Evolutionary conservation across 1,140 invertebrate genomes (phyloP).

Genomic region (Thrips palmi): DNA sequence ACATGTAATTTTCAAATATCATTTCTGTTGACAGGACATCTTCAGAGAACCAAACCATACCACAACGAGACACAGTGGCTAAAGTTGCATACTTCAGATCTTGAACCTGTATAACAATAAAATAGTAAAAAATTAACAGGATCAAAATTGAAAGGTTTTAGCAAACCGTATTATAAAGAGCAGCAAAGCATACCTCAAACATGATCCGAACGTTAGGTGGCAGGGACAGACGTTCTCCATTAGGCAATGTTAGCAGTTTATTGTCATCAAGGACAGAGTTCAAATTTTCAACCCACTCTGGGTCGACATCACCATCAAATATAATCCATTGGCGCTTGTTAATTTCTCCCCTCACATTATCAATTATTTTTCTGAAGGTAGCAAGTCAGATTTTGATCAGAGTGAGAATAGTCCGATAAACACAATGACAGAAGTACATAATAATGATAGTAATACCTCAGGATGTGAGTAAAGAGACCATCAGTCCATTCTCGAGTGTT

Average conservation of each 20-base stretch:
- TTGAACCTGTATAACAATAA: constrained; percentile 45
- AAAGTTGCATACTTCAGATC: constrained; percentile 96
- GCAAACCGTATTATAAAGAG: background rate
- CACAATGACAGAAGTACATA: background rate
- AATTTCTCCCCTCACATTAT: constrained; percentile 97
- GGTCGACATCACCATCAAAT: constrained; percentile 98
- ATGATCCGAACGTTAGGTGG: constrained; percentile 98
- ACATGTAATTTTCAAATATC: constrained; percentile 95
- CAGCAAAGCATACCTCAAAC: constrained; percentile 59
- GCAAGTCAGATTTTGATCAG: constrained; percentile 5
- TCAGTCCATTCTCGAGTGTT: constrained; percentile 99
- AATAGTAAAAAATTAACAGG: constrained; percentile 3
- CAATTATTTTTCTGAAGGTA: constrained; percentile 77
- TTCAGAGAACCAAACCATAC: constrained; percentile 98
- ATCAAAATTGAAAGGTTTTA: background rate
- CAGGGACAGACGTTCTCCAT: constrained; percentile 92
- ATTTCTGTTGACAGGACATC: constrained; percentile 96
- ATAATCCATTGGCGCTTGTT: constrained; percentile 99
- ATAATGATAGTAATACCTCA: constrained; percentile 36
- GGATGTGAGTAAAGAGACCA: constrained; percentile 94
- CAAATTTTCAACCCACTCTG: constrained; percentile 96
- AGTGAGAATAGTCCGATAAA: background rate
- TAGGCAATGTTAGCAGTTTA: constrained; percentile 92
- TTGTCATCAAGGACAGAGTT: constrained; percentile 98
- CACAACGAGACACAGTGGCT: constrained; percentile 97